Conservation (phyloP, 2,797 vertebrate species). For the Orestias chungarensis region DNA sequence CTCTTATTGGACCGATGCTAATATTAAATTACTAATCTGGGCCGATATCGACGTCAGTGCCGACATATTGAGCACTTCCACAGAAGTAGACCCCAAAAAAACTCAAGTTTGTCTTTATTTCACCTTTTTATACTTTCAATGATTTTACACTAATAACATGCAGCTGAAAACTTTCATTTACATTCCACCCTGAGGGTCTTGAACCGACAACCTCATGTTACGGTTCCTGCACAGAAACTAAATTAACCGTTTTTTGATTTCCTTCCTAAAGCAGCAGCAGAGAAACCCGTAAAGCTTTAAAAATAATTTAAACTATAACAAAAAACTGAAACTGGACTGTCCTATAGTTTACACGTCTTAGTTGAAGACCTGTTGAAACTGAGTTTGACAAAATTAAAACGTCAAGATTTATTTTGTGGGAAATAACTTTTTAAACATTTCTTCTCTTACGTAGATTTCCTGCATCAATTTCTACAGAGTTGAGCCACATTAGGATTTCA, state of each 20-base stretch:
- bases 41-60: too few relatives aligned
- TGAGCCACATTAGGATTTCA: too few relatives aligned
- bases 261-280: neutral
- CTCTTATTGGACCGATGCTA: too few relatives aligned
- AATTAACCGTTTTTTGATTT: neutral
- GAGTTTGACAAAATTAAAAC: neutral
- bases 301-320: neutral
- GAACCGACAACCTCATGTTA: neutral
- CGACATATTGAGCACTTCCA: too few relatives aligned
- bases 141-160: slow-evolving; percentile 7
- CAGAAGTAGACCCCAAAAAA: neutral
- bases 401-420: neutral
- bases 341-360: neutral
- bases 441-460: too few relatives aligned
- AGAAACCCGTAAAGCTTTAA: neutral
- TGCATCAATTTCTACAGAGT: too few relatives aligned
- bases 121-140: neutral
- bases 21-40: too few relatives aligned
- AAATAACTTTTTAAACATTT: too few relatives aligned
- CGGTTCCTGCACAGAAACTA: slow-evolving; percentile 4
- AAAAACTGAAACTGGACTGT: neutral
- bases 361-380: neutral
- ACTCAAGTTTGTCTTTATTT: neutral
- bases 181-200: slow-evolving; percentile 25
- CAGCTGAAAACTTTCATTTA: slow-evolving; percentile 10